Percentiles rank a stretch among this genome's conserved stretches.
Conservation (phyloP, 2,113 vertebrate species). For the Oryzias woworae region DNA sequence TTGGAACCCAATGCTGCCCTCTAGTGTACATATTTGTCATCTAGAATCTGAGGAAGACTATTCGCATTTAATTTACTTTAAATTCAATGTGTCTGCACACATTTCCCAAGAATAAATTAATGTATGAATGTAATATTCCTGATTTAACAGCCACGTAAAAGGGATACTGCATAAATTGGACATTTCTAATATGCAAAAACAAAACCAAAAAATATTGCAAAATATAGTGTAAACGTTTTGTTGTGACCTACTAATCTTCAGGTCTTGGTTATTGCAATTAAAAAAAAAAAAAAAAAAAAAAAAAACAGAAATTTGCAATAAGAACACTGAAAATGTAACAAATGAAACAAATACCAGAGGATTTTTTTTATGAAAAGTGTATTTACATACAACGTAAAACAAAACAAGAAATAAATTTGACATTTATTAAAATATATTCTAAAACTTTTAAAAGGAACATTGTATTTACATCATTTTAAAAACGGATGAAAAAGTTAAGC, state of each 20-base stretch:
- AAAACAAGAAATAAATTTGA: slow-evolving; percentile 19
- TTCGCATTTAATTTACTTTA: too few relatives aligned
- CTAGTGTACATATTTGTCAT: slow-evolving; percentile 20
- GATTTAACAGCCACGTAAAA: too few relatives aligned
- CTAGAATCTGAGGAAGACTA: too few relatives aligned
- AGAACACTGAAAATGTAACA: neutral
- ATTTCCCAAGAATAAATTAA: too few relatives aligned
- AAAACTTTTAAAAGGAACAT: slow-evolving; percentile 39
- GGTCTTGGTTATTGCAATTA: too few relatives aligned
- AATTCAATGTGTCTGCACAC: too few relatives aligned
- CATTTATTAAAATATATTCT: slow-evolving; percentile 49
- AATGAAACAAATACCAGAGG: neutral
- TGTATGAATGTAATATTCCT: too few relatives aligned
- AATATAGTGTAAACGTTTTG: too few relatives aligned
- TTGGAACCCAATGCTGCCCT: slow-evolving; percentile 31
- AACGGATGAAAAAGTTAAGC: slow-evolving; percentile 43
- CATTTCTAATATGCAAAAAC: too few relatives aligned
- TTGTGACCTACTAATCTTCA: too few relatives aligned
- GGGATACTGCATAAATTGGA: too few relatives aligned
- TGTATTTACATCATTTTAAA: slow-evolving; percentile 43
- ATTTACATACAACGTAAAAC: slow-evolving; percentile 46
- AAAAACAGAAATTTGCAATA: neutral
- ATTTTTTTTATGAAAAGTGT: slow-evolving; percentile 35
- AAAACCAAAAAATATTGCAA: too few relatives aligned
- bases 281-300: neutral